These are phyloP conservation scores for Crossaster papposus DNA, from an alignment of 53 echinoderm and acorn worm genomes.

Conservation along the genomic window DNA sequence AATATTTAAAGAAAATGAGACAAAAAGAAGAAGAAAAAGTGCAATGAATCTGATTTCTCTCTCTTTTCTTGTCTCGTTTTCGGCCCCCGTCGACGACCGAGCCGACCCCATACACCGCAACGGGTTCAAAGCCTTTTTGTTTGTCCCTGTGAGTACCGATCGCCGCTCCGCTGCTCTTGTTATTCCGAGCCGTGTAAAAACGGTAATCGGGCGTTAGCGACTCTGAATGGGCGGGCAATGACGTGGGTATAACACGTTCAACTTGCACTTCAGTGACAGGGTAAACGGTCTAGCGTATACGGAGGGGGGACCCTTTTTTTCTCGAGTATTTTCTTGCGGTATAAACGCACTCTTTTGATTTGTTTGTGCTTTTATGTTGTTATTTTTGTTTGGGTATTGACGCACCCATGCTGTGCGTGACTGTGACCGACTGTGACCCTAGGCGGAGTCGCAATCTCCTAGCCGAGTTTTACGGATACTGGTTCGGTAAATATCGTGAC, in stretches of 20 bases:
- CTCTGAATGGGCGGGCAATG: conserved; percentile 35
- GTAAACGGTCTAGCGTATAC: neutral
- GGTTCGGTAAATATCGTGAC: neutral
- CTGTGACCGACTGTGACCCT: conserved; percentile 26
- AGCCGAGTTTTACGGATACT: neutral
- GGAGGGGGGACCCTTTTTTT: neutral
- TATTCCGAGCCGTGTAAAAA: conserved; percentile 21
- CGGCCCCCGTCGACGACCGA: neutral
- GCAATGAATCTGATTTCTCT: conserved; percentile 20
- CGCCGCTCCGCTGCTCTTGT: neutral
- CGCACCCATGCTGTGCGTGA: conserved; percentile 26
- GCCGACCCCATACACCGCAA: neutral
- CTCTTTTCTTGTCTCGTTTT: neutral
- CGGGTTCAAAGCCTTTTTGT: neutral
- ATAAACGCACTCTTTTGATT: neutral
- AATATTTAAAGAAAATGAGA: neutral
- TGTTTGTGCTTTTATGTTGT: neutral
- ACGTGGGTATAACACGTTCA: conserved; percentile 23
- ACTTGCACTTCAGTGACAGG: neutral
- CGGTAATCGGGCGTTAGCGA: conserved; percentile 42
- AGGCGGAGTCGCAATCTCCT: neutral
- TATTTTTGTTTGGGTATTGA: conserved; percentile 32
- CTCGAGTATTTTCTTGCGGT: neutral
- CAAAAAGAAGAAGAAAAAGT: conserved; percentile 4
- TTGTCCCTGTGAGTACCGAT: neutral